Evolutionary conservation across 2,797 vertebrate species (phyloP), one percentile per base, ranked within the genome.

Genomic region (Notoglanidium macrostoma): DNA sequence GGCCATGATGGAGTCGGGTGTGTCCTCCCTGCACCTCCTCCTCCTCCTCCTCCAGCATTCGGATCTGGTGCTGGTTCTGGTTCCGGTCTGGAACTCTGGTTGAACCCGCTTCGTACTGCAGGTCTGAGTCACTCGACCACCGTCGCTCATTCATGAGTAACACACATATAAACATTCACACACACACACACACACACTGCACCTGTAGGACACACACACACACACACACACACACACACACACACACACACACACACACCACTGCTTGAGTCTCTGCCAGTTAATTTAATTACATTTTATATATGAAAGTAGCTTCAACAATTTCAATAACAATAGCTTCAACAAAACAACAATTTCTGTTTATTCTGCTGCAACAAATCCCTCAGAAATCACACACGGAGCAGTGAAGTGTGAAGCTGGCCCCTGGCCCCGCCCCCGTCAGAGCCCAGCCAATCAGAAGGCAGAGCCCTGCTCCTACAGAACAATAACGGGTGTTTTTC

Each of bases 121-220:
- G 81, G 32, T 91, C 90, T 0, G 49, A 59, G 2, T 90, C 89
- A 21, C 90, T 88, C 63, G 63, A 86, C 84, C 89, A 85, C 86
- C 86, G 89, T 87, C 87, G 84, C 70, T 91, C 88, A 8, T 92
- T 90, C 91, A 92, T 92, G 54, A 73, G 68, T 29, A 59, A 49
- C 55, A 83, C 86, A 74, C 86, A 84, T 82, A 83, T 23, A 67
- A 80, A 35, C 29, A 81, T 65, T 63, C 80, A 83, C 80, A 51
- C 79, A 61, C 35, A 81, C 80, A 83, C 80, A 51, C 79, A 61
- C 35, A 81, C 40, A 59, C 55, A 59, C 54, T 49, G 61, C 55
- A 63, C 68, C 79, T 82, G 55, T 23, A 40, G 14, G 19, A 51
- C 6, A 83, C 57, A 35, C n/a, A 40, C 46, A 32, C 21, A 23